Conservation (phyloP, 35 echinoderm and acorn worm genomes). For the Ophioderma brevispina region DNA sequence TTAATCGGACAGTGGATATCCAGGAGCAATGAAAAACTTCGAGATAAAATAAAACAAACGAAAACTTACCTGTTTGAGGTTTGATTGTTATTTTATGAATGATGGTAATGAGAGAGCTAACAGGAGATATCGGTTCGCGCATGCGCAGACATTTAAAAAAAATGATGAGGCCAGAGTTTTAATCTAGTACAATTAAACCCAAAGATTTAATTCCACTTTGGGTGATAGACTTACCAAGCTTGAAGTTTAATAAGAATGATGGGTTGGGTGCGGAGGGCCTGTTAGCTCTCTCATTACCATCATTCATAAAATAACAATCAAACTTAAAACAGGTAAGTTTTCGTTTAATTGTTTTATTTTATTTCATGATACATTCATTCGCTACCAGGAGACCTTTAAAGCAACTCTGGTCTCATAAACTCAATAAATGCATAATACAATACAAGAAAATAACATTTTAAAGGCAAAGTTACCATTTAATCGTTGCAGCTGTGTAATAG, state of each 20-base stretch:
- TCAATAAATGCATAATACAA: too few relatives aligned
- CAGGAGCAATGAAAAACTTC: too few relatives aligned
- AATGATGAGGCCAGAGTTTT: not conserved
- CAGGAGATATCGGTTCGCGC: constrained; percentile 5
- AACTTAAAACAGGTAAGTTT: constrained; percentile 26
- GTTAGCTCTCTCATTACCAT: constrained; percentile 13
- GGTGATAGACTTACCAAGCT: too few relatives aligned
- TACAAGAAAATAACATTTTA: too few relatives aligned
- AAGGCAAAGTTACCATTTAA: too few relatives aligned
- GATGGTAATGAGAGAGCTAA: constrained; percentile 13
- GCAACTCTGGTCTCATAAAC: too few relatives aligned
- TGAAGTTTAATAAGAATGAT: not conserved
- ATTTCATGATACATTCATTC: not conserved
- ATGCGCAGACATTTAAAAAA: not conserved
- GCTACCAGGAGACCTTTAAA: too few relatives aligned
- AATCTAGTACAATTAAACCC: too few relatives aligned
- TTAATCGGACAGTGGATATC: too few relatives aligned
- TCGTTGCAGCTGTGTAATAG: too few relatives aligned
- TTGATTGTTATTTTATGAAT: constrained; percentile 21
- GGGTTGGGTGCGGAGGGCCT: not conserved
- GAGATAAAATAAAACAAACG: not conserved
- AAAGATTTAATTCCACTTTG: not conserved
- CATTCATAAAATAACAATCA: constrained; percentile 25
- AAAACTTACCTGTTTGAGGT: constrained; percentile 19
- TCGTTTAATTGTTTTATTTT: constrained; percentile 1